Evolutionary conservation across 2,888 invertebrate species (phyloP).

Genomic region (Leptopilina drosophilae): DNA sequence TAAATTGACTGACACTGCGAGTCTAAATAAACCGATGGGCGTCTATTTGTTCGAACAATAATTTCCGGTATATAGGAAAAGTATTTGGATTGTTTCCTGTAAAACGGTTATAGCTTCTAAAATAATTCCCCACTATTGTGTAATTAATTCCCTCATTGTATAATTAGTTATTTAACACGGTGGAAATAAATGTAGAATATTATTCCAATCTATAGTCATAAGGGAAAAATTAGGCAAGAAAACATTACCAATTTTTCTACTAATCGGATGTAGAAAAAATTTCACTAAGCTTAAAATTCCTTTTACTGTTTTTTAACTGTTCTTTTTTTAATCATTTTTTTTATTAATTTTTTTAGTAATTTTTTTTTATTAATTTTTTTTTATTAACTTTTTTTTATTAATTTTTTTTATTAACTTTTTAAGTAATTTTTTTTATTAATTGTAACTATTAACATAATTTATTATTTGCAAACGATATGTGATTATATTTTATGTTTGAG

Average conservation of each 20-base stretch:
- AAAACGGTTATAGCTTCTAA: constrained; percentile 48
- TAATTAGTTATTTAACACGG: constrained; percentile 48
- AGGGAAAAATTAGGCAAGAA: too few species aligned
- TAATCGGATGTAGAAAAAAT: not conserved
- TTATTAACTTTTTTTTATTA: too few species aligned
- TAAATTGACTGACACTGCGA: constrained; percentile 20
- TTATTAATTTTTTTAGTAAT: not conserved
- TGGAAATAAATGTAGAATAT: constrained; percentile 19
- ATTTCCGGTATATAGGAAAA: constrained; percentile 61
- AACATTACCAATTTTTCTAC: not conserved
- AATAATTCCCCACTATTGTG: constrained; percentile 54
- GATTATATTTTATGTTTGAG: not conserved
- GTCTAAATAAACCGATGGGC: constrained; percentile 38
- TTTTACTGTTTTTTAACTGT: too few species aligned
- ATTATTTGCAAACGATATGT: not conserved
- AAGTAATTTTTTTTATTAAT: not conserved
- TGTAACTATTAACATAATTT: not conserved
- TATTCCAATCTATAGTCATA: not conserved
- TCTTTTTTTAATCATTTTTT: too few species aligned
- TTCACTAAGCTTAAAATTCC: too few species aligned
- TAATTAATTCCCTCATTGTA: constrained; percentile 38
- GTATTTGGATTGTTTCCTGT: constrained; percentile 69
- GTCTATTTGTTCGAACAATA: constrained; percentile 57
- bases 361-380: not conserved
- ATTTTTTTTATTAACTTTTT: too few species aligned